Evolutionary conservation across 2,888 invertebrate species (phyloP).

Genomic region (Azorinus chamasolen): DNA sequence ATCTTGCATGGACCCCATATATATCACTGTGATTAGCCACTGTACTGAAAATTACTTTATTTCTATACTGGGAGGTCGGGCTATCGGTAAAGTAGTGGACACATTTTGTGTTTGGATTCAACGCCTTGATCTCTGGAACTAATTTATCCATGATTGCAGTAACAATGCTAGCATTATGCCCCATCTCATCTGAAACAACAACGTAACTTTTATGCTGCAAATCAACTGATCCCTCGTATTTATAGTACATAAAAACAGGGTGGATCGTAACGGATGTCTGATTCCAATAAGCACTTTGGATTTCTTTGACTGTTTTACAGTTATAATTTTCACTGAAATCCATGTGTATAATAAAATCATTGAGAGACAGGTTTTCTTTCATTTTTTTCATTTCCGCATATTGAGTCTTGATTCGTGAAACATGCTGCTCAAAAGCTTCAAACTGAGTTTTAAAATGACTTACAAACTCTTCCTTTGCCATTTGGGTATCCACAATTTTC

Average conservation of each 20-base stretch:
- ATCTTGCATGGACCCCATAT: not conserved
- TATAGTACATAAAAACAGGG: constrained; percentile 15
- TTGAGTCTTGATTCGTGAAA: constrained; percentile 10
- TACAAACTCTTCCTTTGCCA: too few relatives aligned
- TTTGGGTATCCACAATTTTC: not conserved
- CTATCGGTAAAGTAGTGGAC: constrained; percentile 29
- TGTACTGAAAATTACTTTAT: too few relatives aligned
- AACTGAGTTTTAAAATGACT: too few relatives aligned
- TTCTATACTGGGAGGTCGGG: constrained; percentile 35
- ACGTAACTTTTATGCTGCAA: too few relatives aligned
- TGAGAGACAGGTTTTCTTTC: constrained; percentile 12
- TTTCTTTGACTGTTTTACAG: constrained; percentile 16
- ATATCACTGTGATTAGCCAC: constrained; percentile 10
- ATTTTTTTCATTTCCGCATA: constrained; percentile 12
- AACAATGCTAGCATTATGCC: constrained; percentile 16
- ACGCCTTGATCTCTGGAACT: constrained; percentile 9
- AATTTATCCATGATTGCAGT: constrained; percentile 13
- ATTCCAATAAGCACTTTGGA: constrained; percentile 32
- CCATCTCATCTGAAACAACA: constrained; percentile 18
- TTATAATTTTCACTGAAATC: constrained; percentile 21
- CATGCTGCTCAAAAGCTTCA: constrained; percentile 5
- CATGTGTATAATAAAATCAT: constrained; percentile 1
- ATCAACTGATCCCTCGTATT: too few relatives aligned
- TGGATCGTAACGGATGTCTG: constrained; percentile 10
- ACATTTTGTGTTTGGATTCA: not conserved